Percentiles rank a stretch among this genome's conserved stretches.
Evolutionary conservation across 1,140 invertebrate species (phyloP).

Genomic region (Bombus impatiens): DNA sequence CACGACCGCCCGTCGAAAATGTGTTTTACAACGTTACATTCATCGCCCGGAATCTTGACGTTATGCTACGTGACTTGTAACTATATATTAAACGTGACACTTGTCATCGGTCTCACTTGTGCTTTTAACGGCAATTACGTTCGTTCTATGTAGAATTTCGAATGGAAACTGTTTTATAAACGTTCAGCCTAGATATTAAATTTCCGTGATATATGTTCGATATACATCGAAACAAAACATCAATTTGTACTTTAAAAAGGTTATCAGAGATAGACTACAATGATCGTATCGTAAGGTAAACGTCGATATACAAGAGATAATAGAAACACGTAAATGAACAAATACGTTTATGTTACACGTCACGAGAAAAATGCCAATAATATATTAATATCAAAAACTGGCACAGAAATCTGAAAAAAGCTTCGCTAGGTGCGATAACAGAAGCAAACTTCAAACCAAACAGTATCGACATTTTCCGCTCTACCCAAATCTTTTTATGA

Average conservation of each 20-base stretch:
- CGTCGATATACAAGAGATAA: not conserved
- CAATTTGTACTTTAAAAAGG: no score
- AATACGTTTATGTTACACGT: not conserved
- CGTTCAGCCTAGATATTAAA: not conserved
- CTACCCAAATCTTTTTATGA: not conserved
- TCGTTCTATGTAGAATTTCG: not conserved
- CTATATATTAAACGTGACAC: slow-evolving; percentile 50
- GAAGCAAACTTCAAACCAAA: not conserved
- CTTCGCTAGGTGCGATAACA: no score
- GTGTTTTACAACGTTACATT: slow-evolving; percentile 61
- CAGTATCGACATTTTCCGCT: not conserved
- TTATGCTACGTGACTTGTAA: slow-evolving; percentile 68
- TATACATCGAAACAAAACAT: no score
- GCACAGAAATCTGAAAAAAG: not conserved
- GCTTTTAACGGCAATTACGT: slow-evolving; percentile 12
- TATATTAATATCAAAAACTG: not conserved
- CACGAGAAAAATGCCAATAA: not conserved
- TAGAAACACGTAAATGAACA: not conserved
- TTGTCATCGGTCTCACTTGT: slow-evolving; percentile 41
- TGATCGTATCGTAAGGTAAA: not conserved
- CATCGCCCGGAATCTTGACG: slow-evolving; percentile 50
- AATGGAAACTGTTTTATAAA: slow-evolving; percentile 2
- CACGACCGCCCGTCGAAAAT: slow-evolving; percentile 53
- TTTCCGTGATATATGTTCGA: no score
- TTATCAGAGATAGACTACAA: not conserved